Evolutionary conservation across 2,797 vertebrate genomes (phyloP).

Genomic region (Discoglossus pictus): DNA sequence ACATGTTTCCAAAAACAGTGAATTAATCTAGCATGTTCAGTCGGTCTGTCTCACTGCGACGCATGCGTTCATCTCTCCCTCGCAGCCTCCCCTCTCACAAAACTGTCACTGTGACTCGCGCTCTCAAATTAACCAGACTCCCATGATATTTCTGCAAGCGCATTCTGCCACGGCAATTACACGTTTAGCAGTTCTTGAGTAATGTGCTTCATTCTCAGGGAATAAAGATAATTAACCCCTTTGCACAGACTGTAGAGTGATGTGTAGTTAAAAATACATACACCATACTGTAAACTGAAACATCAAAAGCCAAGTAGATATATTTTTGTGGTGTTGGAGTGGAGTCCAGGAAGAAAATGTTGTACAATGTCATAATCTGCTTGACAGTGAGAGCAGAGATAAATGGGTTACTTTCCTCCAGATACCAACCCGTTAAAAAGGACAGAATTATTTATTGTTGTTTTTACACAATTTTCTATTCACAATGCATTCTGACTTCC

Average conservation of each 20-base stretch:
- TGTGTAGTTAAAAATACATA: neutral
- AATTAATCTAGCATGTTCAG: conserved; percentile 20
- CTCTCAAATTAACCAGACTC: conserved; percentile 27
- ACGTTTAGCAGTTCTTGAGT: conserved; percentile 38
- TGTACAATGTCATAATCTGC: too few relatives aligned
- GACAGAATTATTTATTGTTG: too few relatives aligned
- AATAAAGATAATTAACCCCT: conserved; percentile 19
- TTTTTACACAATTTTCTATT: too few relatives aligned
- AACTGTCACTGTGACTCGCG: conserved; percentile 33
- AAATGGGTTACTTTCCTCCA: too few relatives aligned
- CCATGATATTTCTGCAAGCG: conserved; percentile 24
- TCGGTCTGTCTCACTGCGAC: conserved; percentile 2
- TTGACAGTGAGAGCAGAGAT: too few relatives aligned
- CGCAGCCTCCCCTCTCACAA: conserved; percentile 21
- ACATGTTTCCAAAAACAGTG: conserved; percentile 6
- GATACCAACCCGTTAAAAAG: too few relatives aligned
- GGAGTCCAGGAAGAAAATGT: too few relatives aligned
- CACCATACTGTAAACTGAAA: too few relatives aligned
- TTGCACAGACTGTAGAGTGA: neutral
- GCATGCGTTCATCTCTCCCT: neutral
- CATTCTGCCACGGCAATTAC: conserved; percentile 33
- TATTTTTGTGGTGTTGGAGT: too few relatives aligned
- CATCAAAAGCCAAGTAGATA: too few relatives aligned
- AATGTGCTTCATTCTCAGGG: conserved; percentile 17
- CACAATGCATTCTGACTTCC: too few relatives aligned